Evolutionary conservation across 1,140 invertebrate species (phyloP).

Genomic region (Ceratosolen fusciceps): DNA sequence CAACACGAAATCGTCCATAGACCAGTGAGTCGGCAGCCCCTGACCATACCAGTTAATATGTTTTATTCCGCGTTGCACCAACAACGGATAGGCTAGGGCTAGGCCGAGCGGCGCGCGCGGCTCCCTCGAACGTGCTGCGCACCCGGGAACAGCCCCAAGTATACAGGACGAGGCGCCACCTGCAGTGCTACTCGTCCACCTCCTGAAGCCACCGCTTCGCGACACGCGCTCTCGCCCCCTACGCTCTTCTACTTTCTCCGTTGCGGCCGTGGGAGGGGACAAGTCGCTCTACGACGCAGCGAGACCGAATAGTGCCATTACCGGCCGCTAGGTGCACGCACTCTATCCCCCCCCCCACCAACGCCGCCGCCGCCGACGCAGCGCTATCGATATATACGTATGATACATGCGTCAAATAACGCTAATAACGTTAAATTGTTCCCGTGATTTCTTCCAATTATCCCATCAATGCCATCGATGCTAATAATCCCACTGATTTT

Average conservation of each 20-base stretch:
- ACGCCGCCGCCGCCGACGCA: neutral
- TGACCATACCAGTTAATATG: neutral
- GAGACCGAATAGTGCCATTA: no score
- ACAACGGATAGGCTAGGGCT: neutral
- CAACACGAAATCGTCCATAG: conserved; percentile 20
- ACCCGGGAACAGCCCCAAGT: neutral
- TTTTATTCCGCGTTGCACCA: neutral
- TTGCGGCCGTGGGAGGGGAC: no score
- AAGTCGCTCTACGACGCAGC: no score
- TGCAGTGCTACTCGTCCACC: neutral
- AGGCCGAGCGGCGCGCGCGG: conserved; percentile 1
- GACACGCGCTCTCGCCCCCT: neutral
- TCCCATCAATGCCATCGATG: no score
- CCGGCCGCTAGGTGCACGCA: no score
- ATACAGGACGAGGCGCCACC: neutral
- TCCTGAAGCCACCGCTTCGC: neutral
- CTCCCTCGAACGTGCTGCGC: conserved; percentile 1
- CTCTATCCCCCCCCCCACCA: neutral
- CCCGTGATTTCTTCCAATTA: no score
- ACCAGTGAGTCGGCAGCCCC: conserved; percentile 2
- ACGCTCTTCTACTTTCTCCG: no score
- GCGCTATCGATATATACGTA: no score
- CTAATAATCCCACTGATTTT: no score
- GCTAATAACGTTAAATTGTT: no score
- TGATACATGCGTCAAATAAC: no score